A percentile compares a stretch with the other conserved stretches of the same genome.
Conservation (phyloP, 2,888 invertebrate genomes). For the Antheraea yamamai region DNA sequence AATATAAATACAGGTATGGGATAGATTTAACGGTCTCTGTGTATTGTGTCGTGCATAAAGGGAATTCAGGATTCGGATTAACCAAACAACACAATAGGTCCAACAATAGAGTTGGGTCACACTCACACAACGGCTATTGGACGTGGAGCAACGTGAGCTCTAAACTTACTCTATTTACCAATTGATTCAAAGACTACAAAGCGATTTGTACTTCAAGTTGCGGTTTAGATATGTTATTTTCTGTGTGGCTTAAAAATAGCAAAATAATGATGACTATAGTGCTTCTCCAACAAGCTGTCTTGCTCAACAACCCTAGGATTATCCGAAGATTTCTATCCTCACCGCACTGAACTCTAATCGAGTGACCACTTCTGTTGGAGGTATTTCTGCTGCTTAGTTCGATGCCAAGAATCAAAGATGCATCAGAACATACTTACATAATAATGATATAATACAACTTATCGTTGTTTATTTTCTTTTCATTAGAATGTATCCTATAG, state of each 20-base stretch:
- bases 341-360: no score
- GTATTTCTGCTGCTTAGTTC: no score
- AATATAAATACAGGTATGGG: conserved; percentile 1
- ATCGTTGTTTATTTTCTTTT: background rate
- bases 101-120: conserved; percentile 10
- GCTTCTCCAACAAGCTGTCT: no score
- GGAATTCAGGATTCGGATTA: conserved; percentile 13
- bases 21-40: conserved; percentile 7
- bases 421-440: no score
- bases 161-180: conserved; percentile 5
- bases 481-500: background rate
- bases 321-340: no score
- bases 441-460: background rate
- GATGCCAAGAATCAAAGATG: no score
- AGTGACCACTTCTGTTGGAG: no score
- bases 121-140: conserved; percentile 8
- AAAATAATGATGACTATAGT: background rate
- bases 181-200: conserved; percentile 1
- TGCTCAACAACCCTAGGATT: no score
- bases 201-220: conserved; percentile 1
- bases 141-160: conserved; percentile 4
- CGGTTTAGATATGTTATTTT: background rate
- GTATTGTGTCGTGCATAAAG: conserved; percentile 14
- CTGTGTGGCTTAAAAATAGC: background rate
- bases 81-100: conserved; percentile 11